A percentile compares a stretch with the other conserved stretches of the same genome.
Conservation (phyloP, 2,113 vertebrate genomes). For the Odontesthes bonariensis region DNA sequence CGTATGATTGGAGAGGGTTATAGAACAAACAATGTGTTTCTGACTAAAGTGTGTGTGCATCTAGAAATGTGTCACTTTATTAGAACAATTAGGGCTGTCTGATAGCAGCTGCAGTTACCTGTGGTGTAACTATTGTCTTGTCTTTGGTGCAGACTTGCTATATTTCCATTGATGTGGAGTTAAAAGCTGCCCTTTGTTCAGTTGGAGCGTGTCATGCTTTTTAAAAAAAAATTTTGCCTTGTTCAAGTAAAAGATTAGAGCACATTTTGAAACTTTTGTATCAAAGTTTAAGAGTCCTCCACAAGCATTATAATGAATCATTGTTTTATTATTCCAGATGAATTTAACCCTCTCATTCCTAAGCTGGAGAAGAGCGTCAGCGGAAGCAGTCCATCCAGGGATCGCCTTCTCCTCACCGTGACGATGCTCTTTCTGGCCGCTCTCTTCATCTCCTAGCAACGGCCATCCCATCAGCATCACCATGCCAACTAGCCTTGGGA, state of each 20-base stretch:
- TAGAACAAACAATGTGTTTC: conserved; percentile 15
- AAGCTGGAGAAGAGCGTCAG: conserved; percentile 98
- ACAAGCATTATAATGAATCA: not conserved
- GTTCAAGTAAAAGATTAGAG: conserved; percentile 26
- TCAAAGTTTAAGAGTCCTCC: not conserved
- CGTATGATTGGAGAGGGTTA: not conserved
- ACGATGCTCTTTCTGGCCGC: conserved; percentile 89
- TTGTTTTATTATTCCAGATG: conserved; percentile 77
- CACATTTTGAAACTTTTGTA: not conserved
- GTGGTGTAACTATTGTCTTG: conserved; percentile 14
- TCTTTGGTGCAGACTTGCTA: conserved; percentile 17
- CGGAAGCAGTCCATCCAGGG: conserved; percentile 93
- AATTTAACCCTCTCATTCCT: conserved; percentile 91
- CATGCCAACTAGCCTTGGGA: conserved; percentile 80
- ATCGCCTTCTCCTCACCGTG: conserved; percentile 92
- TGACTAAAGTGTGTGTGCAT: conserved; percentile 18
- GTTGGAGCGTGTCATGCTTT: not conserved
- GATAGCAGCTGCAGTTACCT: conserved; percentile 52
- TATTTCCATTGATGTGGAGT: conserved; percentile 22
- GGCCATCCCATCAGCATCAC: conserved; percentile 67
- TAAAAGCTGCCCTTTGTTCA: conserved; percentile 33
- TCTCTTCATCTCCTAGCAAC: conserved; percentile 91
- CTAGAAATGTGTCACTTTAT: conserved; percentile 49
- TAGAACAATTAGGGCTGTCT: conserved; percentile 55
- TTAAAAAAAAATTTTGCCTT: not conserved